Percentiles rank a stretch among this genome's conserved stretches.
phyloP scores from a whole-genome alignment of 2,113 vertebrate genomes.

The Rousettus leschenaultii region DNA sequence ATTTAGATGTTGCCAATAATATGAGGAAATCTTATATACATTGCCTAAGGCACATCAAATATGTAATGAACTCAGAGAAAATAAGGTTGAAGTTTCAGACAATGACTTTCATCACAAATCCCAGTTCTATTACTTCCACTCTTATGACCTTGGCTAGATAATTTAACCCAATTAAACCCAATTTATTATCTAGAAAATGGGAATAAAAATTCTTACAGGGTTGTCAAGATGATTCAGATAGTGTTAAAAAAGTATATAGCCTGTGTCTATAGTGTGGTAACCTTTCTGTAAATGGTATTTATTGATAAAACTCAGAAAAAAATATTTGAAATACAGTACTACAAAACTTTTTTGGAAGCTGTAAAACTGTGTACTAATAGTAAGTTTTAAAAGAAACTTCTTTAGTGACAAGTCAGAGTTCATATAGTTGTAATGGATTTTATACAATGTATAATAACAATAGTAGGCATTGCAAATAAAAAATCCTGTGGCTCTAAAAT shows the following conservation, averaged over 20 bases:
- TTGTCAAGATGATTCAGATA: neutral
- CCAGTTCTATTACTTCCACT: neutral
- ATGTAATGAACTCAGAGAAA: conserved; percentile 12
- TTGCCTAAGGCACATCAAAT: neutral
- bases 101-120: neutral
- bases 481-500: neutral
- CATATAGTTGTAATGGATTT: neutral
- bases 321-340: neutral
- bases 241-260: neutral
- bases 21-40: neutral
- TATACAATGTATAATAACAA: neutral
- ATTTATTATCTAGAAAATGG: conserved; percentile 2
- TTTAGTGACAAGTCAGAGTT: neutral
- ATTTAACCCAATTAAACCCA: neutral
- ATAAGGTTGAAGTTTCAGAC: conserved; percentile 20
- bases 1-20: conserved; percentile 41
- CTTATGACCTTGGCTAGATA: neutral
- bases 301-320: conserved; percentile 16
- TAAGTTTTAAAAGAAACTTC: neutral
- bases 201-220: neutral
- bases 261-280: neutral
- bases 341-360: neutral
- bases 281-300: neutral
- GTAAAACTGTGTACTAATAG: neutral
- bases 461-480: neutral